Evolutionary conservation across 2,113 vertebrate genomes (phyloP).

Genomic region (Psittacula cyanocephala): DNA sequence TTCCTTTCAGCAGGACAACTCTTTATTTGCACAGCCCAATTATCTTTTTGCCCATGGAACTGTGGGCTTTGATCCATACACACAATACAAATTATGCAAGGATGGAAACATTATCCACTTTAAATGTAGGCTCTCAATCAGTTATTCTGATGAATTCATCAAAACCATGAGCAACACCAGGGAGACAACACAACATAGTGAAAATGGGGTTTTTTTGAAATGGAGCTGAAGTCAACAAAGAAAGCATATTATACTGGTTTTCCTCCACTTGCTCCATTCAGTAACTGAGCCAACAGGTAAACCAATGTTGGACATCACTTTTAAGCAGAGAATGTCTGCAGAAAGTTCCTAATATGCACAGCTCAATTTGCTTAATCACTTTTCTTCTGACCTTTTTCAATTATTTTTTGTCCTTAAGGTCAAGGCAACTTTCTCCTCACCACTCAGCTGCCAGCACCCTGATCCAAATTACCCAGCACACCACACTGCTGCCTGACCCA

Average conservation of each 20-base stretch:
- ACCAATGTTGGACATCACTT: neutral
- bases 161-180: neutral
- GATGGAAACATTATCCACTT: neutral
- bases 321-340: neutral
- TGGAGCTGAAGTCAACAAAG: neutral
- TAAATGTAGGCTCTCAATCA: neutral
- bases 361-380: neutral
- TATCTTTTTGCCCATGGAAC: neutral
- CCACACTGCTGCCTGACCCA: neutral
- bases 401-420: neutral
- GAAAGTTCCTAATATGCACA: accelerated
- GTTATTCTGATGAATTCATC: neutral
- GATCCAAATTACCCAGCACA: neutral
- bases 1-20: neutral
- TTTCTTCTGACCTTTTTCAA: neutral
- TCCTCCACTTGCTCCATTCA: neutral
- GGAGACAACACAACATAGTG: neutral
- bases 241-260: neutral
- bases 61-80: neutral
- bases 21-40: neutral
- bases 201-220: neutral
- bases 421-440: neutral
- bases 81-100: neutral
- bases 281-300: neutral
- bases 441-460: neutral